Evolutionary conservation across 1,140 invertebrate genomes (phyloP).

Genomic region (Apis florea): DNA sequence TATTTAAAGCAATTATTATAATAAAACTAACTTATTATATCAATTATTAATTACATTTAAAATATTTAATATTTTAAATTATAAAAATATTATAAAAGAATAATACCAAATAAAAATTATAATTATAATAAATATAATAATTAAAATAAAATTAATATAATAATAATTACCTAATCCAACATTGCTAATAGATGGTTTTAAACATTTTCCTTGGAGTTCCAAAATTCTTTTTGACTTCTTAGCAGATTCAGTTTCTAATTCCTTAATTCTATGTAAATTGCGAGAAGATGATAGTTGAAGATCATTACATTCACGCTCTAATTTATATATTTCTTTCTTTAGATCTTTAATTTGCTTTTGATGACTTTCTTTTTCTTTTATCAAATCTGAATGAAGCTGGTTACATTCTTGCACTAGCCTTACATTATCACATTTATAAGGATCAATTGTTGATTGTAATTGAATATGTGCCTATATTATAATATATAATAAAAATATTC

Average conservation of each 20-base stretch:
- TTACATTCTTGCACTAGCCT: conserved; percentile 87
- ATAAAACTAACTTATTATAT: conserved; percentile 20
- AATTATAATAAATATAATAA: neutral
- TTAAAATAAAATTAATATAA: conserved; percentile 34
- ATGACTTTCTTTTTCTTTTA: conserved; percentile 84
- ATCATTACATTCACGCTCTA: conserved; percentile 83
- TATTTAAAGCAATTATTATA: neutral
- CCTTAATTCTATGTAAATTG: conserved; percentile 81
- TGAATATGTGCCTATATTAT: conserved; percentile 80
- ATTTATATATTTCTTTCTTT: conserved; percentile 81
- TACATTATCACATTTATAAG: conserved; percentile 87
- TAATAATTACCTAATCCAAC: conserved; percentile 68
- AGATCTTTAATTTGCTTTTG: conserved; percentile 82
- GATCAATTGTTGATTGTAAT: conserved; percentile 83
- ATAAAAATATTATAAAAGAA: conserved; percentile 18
- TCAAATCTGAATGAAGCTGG: conserved; percentile 85
- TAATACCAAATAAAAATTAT: conserved; percentile 12
- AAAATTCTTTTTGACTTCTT: conserved; percentile 82
- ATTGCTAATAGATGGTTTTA: conserved; percentile 79
- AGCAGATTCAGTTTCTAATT: conserved; percentile 81
- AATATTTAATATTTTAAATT: neutral
- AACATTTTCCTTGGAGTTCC: conserved; percentile 82
- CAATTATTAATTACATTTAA: neutral
- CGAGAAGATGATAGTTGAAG: conserved; percentile 82
- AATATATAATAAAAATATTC: neutral